Percentiles rank a stretch among this genome's conserved stretches.
Conservation (phyloP, 2,888 invertebrate species). For the Polydrusus pterygomalis region DNA sequence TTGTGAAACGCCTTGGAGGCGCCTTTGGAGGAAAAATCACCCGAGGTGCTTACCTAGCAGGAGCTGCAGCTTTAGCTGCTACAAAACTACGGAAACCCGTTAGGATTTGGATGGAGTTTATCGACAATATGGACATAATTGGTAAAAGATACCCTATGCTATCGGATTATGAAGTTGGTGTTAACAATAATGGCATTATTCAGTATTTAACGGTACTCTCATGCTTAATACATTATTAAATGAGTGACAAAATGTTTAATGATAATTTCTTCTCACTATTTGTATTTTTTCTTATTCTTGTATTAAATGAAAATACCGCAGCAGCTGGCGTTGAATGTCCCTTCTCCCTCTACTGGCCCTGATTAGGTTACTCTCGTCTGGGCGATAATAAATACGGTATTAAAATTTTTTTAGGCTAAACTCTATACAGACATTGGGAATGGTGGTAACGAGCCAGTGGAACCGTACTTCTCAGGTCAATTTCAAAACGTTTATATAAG, state of each 20-base stretch:
- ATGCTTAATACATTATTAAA: background rate
- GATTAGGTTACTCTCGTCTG: too few relatives aligned
- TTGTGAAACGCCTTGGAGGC: conserved; percentile 85
- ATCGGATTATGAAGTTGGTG: conserved; percentile 80
- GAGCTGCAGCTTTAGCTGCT: conserved; percentile 83
- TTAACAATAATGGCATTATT: conserved; percentile 79
- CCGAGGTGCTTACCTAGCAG: conserved; percentile 76
- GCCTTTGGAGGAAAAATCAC: conserved; percentile 87
- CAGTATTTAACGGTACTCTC: conserved; percentile 75
- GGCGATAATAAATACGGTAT: too few relatives aligned
- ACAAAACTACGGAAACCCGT: conserved; percentile 79
- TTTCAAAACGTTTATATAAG: conserved; percentile 77
- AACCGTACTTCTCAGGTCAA: conserved; percentile 61
- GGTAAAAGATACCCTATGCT: conserved; percentile 80
- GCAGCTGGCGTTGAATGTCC: too few relatives aligned
- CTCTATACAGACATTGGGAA: conserved; percentile 76
- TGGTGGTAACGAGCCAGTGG: conserved; percentile 73
- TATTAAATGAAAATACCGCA: too few relatives aligned
- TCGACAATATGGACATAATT: conserved; percentile 81
- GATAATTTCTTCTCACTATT: too few relatives aligned
- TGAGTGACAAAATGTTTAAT: too few relatives aligned
- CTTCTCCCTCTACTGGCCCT: too few relatives aligned
- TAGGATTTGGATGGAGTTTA: conserved; percentile 81
- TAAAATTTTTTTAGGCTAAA: conserved; percentile 56
- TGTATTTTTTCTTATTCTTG: too few relatives aligned